These are phyloP conservation scores for Erebia epiphron DNA, from an alignment of 2,888 invertebrate genomes.

Conservation along the genomic window DNA sequence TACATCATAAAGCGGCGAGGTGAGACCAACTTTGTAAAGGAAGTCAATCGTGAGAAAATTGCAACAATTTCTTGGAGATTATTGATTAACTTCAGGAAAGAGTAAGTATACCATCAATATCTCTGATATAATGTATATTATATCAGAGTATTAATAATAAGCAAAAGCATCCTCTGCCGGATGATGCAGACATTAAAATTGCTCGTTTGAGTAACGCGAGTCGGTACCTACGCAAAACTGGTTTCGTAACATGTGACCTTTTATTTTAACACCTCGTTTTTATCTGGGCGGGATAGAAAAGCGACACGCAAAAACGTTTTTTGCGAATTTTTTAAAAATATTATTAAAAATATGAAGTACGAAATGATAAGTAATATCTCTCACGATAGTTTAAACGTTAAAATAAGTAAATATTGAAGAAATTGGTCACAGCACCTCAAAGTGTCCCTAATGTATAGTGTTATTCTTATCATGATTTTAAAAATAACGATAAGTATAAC, in stretches of 20 bases:
- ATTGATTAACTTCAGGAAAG: neutral
- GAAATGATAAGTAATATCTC: too few relatives aligned
- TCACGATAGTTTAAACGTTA: too few relatives aligned
- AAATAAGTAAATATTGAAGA: too few relatives aligned
- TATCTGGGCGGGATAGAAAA: neutral
- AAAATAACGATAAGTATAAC: too few relatives aligned
- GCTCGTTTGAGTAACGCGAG: too few relatives aligned
- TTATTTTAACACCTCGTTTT: conserved; percentile 1
- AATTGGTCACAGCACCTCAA: too few relatives aligned
- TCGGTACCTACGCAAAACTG: neutral
- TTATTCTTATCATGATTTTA: too few relatives aligned
- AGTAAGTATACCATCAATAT: neutral
- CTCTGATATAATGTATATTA: neutral
- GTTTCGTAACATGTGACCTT: conserved; percentile 10
- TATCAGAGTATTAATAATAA: neutral
- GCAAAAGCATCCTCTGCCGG: neutral
- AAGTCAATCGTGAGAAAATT: neutral
- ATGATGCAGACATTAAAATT: neutral
- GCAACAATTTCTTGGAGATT: neutral
- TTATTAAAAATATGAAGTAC: neutral
- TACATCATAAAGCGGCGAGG: neutral
- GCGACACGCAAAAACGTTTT: neutral
- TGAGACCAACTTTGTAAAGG: neutral
- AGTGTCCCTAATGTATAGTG: too few relatives aligned
- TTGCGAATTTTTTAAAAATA: neutral